These are phyloP conservation scores for Archocentrus centrarchus DNA, from an alignment of 2,113 vertebrate genomes.

Conservation along the genomic window DNA sequence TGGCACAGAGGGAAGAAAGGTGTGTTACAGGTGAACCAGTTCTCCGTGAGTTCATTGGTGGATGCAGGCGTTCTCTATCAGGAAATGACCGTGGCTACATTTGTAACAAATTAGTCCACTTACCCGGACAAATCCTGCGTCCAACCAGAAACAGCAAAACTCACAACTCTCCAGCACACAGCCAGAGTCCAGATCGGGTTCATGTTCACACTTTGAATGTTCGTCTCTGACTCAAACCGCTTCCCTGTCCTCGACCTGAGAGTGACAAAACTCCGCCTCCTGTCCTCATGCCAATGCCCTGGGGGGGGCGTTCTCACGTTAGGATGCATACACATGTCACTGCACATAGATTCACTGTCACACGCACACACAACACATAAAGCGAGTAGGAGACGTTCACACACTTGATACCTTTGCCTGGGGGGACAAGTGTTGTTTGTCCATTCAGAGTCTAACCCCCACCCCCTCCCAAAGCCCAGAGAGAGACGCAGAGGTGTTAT, in stretches of 20 bases:
- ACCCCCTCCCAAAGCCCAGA: conserved; percentile 5
- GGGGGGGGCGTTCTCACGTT: not conserved
- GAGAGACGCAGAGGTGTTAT: not conserved
- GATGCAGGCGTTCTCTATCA: not conserved
- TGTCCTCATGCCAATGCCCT: not conserved
- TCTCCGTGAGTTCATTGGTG: not conserved
- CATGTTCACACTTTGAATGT: conserved; percentile 43
- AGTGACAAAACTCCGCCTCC: conserved; percentile 40
- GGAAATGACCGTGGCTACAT: rapidly evolving
- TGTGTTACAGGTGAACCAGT: not conserved
- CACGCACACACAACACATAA: not conserved
- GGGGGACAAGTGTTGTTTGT: conserved; percentile 32
- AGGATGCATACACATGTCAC: not conserved
- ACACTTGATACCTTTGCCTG: conserved; percentile 41
- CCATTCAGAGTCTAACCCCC: conserved; percentile 45
- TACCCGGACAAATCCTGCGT: conserved; percentile 45
- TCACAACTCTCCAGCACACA: conserved; percentile 41
- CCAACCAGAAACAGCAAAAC: conserved; percentile 2
- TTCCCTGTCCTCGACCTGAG: not conserved
- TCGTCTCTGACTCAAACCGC: not conserved
- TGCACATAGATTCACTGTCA: conserved; percentile 28
- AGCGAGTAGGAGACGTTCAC: not conserved
- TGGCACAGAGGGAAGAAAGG: not conserved
- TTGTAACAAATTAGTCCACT: not conserved
- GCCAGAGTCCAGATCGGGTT: conserved; percentile 34